Percentiles rank a stretch among this genome's conserved stretches.
phyloP scores from a whole-genome alignment of 1,140 invertebrate species.

The Diachasmimorpha longicaudata region DNA sequence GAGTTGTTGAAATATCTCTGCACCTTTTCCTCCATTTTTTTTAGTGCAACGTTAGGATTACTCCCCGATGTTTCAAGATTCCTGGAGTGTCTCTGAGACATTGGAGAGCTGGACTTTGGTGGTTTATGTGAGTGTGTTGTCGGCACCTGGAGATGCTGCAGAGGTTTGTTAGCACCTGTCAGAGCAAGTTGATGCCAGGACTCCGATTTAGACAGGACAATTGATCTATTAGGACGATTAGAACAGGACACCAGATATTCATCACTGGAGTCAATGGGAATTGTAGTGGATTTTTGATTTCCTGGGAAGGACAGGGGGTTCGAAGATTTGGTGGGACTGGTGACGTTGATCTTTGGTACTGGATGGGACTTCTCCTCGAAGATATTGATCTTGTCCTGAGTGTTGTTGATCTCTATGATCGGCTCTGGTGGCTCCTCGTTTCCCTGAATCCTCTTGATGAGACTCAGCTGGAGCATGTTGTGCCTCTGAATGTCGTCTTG shows the following conservation, averaged over 20 bases:
- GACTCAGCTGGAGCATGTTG: conserved; percentile 52
- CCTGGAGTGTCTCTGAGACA: conserved; percentile 71
- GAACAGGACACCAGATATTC: conserved; percentile 56
- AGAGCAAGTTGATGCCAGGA: conserved; percentile 75
- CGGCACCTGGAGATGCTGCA: conserved; percentile 38
- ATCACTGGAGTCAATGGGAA: conserved; percentile 52
- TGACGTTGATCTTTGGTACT: conserved; percentile 35
- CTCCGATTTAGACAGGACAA: conserved; percentile 75
- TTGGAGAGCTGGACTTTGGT: conserved; percentile 74
- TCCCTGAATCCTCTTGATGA: conserved; percentile 47
- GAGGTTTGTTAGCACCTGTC: conserved; percentile 34
- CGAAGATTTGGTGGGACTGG: conserved; percentile 38
- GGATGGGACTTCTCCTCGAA: conserved; percentile 44
- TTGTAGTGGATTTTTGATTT: conserved; percentile 29
- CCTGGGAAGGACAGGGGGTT: background rate
- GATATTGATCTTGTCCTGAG: conserved; percentile 46
- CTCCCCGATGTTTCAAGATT: conserved; percentile 75
- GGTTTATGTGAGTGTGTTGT: conserved; percentile 57
- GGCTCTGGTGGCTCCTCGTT: conserved; percentile 30
- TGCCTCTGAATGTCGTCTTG: conserved; percentile 52
- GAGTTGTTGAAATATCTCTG: conserved; percentile 75
- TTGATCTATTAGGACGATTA: conserved; percentile 47
- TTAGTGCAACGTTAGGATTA: conserved; percentile 75
- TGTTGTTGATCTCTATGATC: conserved; percentile 37
- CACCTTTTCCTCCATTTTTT: conserved; percentile 78